Evolutionary conservation across 2,888 invertebrate genomes (phyloP).

Genomic region (Troglohyphantes excavatus): DNA sequence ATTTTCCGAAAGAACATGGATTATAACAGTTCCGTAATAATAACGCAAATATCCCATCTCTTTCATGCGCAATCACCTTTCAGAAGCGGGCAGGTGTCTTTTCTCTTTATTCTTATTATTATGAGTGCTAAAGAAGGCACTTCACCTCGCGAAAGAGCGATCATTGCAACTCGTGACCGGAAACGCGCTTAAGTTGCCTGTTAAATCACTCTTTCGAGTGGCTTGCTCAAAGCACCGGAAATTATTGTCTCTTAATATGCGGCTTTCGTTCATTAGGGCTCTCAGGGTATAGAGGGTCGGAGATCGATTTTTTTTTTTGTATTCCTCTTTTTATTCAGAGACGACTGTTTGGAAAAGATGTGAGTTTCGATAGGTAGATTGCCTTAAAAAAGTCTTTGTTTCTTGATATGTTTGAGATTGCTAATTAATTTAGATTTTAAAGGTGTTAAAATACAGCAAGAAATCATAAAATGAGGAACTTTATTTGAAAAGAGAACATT

Average conservation of each 20-base stretch:
- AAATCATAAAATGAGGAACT: too few relatives aligned
- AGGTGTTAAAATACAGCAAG: too few relatives aligned
- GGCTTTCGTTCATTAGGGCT: constrained; percentile 16
- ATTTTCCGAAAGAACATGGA: too few relatives aligned
- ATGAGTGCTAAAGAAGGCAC: background rate
- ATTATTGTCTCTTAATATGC: constrained; percentile 75
- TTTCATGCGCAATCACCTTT: too few relatives aligned
- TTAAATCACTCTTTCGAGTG: constrained; percentile 46
- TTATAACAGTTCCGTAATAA: too few relatives aligned
- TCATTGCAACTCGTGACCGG: constrained; percentile 66
- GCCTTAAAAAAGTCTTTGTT: too few relatives aligned
- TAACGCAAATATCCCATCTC: too few relatives aligned
- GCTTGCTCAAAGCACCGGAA: constrained; percentile 69
- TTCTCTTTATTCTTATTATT: background rate
- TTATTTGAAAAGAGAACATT: too few relatives aligned
- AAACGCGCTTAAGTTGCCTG: constrained; percentile 68
- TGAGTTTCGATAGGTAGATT: too few relatives aligned
- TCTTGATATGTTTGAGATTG: too few relatives aligned
- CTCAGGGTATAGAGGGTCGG: background rate
- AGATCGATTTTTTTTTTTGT: background rate
- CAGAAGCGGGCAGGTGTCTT: constrained; percentile 8
- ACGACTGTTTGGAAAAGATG: constrained; percentile 18
- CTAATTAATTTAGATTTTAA: too few relatives aligned
- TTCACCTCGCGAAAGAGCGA: background rate
- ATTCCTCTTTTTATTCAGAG: background rate